Base-by-base conservation (phyloP, 2,113 vertebrate species). In the Catharus fuscescens region DNA sequence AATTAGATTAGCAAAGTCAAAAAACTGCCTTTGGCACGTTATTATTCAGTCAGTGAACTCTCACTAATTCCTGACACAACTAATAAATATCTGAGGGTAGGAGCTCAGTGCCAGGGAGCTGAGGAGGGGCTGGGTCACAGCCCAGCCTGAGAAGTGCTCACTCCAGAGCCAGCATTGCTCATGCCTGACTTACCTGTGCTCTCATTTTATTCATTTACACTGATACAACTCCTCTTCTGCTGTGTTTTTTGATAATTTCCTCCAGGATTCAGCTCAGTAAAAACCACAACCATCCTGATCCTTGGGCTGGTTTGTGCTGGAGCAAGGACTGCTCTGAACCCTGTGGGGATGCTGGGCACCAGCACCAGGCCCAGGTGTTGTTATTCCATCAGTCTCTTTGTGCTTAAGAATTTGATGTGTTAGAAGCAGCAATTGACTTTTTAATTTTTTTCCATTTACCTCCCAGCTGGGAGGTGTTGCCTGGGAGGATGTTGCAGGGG, bases 11-110 rank as follows among this genome's bases (percentile, higher is more conserved):
- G 56, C 79, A 32, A 82, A 66, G 72, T 62, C 8, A 8, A 92
- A 96, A 73, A 90, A 83, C 90, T 24, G 90, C 82, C 86, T 94
- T 93, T 95, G 93, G 90, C 95, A 90, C 17, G 5, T 93, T 90
- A 96, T 96, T 96, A 93, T 88, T 80, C 88, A 95, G 87, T 54
- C 96, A 96, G 93, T 88, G 95, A 96, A 77, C 94, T 92, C 92
- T 85, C 94, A 86, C 94, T 97, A 95, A 97, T 96, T 93, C 86
- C 94, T 97, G 95, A 95, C 96, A 97, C 74, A 92, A 70, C 56
- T 44, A 88, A 96, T 97, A 80, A 90, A 71, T 86, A 80, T 83
- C 93, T 70, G 67, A 36, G 36, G 52, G 74, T 40, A 50, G 87
- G 26, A 91, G 53, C 61, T n/a, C 0, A 0, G 72, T 71, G 60